These are phyloP conservation scores for Cynodonichthys magdalenae DNA, from an alignment of 2,797 vertebrate genomes.

Conservation along the genomic window DNA sequence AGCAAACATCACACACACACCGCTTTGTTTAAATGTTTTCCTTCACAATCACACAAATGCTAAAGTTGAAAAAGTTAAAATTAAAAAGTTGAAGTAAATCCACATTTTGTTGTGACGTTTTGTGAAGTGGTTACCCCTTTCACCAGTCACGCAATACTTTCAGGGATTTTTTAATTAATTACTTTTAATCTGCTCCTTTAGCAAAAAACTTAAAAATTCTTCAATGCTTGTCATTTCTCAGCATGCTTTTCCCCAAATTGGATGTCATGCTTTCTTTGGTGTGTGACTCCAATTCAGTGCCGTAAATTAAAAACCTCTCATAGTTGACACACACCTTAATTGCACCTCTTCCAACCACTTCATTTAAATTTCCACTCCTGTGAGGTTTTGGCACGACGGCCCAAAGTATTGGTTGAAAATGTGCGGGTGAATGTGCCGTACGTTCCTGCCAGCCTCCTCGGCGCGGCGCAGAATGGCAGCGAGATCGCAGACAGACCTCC, in stretches of 20 bases:
- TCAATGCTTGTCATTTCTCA: not conserved
- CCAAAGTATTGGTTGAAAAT: not conserved
- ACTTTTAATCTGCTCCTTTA: not conserved
- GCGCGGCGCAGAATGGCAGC: conserved; percentile 35
- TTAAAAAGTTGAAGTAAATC: no score
- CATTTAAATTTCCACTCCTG: conserved; percentile 14
- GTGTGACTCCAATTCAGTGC: not conserved
- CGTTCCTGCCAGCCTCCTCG: conserved; percentile 36
- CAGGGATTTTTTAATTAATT: no score
- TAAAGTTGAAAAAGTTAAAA: no score
- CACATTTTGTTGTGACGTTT: no score
- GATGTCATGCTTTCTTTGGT: not conserved
- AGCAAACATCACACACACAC: no score
- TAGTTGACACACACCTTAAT: conserved; percentile 10
- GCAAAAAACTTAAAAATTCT: not conserved
- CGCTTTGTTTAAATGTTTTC: no score
- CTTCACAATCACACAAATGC: no score
- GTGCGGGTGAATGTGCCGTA: conserved; percentile 25
- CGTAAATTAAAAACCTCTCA: not conserved
- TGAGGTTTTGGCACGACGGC: not conserved
- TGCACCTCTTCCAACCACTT: not conserved
- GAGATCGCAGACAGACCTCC: conserved; percentile 45
- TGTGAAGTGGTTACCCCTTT: no score
- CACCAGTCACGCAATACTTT: no score
- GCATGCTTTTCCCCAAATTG: not conserved